Percentiles rank a stretch among this genome's conserved stretches.
These are phyloP conservation scores for Zophobas atratus DNA, from an alignment of 1,140 invertebrate genomes.

Conservation along the genomic window DNA sequence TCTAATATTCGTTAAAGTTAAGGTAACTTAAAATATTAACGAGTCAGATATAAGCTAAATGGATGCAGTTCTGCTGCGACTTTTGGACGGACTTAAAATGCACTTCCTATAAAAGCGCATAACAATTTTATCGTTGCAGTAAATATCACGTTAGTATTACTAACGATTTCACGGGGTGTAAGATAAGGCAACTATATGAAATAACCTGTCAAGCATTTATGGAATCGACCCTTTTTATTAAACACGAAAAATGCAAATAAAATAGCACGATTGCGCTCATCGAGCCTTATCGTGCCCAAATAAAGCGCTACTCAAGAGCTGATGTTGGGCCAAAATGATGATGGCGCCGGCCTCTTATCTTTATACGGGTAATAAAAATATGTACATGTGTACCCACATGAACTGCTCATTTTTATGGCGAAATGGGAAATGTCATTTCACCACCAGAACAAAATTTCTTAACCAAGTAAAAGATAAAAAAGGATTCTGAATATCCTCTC, in stretches of 20 bases:
- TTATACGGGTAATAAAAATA: conserved; percentile 39
- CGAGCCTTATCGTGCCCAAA: conserved; percentile 30
- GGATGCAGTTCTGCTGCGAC: too few species aligned
- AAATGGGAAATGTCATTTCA: background rate
- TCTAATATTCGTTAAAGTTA: too few species aligned
- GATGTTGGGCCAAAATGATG: conserved; percentile 28
- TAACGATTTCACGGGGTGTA: conserved; percentile 5
- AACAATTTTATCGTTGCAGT: conserved; percentile 10
- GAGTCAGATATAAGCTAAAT: too few species aligned
- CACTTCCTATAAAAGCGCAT: background rate
- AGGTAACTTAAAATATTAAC: too few species aligned
- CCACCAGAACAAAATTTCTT: conserved; percentile 23
- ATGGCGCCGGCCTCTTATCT: conserved; percentile 35
- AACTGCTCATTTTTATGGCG: conserved; percentile 13
- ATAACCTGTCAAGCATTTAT: conserved; percentile 42
- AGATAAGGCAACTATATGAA: conserved; percentile 26
- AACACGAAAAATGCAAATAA: conserved; percentile 37
- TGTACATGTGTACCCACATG: conserved; percentile 35
- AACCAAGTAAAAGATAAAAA: conserved; percentile 8
- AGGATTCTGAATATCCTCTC: background rate
- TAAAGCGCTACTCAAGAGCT: conserved; percentile 34
- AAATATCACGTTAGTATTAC: conserved; percentile 27
- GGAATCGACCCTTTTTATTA: conserved; percentile 32
- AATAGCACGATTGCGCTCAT: conserved; percentile 34
- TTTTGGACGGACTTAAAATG: too few species aligned